Evolutionary conservation across 1,140 invertebrate species (phyloP), one percentile per base, ranked within the genome.

Genomic region (Cotesia glomerata): DNA sequence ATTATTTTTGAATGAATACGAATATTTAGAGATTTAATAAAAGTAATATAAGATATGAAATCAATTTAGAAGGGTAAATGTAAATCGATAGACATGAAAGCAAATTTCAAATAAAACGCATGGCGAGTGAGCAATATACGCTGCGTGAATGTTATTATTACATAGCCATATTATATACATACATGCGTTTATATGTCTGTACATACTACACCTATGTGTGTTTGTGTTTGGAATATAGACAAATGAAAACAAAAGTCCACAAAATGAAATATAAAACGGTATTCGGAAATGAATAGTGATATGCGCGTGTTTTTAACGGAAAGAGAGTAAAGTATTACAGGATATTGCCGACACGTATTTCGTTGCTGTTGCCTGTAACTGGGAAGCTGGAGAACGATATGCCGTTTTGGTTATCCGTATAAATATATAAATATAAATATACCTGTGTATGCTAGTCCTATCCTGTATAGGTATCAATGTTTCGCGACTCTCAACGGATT

Each of bases 211-310:
- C 26, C 26, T 45, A 16, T 26, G 5, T 8, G 5, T 18, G 14
- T 18, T 5, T 39, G 36, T 49, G 52, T 56, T 52, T 8, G n/a
- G 8, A 32, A 64, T 52, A 54, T 18, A 8, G 16, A 18, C 32
- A 39, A 45, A 72, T 32, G 64, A 72, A 72, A 72, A 56, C 61
- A 56, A 58, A 72, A 72, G 64, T 59, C 63, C 45, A 54, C 32
- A 71, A 18, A 51, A 59, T 14, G 35, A 71, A 56, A 16, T 9
- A 64, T 49, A 71, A 45, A 45, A 63, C 61, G 63, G 39, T 35
- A 61, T 52, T n/a, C 63, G 70, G 70, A 72, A 72, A 64, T 72
- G 51, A 72, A 72, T 72, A 66, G 61, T 72, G 70, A 72, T 72
- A 59, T 65, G 64, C 35, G 70, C 7, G 63, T 56, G 54, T 72